These are phyloP conservation scores for Scopus umbretta DNA, from an alignment of 2,113 vertebrate species.

Conservation along the genomic window DNA sequence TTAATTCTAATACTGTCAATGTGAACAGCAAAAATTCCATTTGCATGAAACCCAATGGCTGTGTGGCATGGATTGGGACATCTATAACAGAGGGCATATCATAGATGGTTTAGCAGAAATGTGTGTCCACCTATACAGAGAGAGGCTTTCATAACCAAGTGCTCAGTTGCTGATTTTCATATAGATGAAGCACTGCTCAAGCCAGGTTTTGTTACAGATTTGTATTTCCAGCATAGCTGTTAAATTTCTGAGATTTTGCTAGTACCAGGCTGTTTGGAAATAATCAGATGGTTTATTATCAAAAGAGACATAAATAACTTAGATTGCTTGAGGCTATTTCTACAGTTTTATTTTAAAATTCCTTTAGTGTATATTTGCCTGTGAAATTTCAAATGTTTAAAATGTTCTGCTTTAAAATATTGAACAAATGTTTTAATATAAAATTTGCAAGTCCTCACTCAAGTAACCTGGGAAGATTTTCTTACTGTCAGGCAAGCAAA, in stretches of 20 bases:
- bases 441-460: neutral
- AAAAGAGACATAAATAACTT: neutral
- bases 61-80: neutral
- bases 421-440: neutral
- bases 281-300: neutral
- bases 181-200: neutral
- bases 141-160: neutral
- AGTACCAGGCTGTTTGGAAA: neutral
- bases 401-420: neutral
- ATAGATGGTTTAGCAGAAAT: neutral
- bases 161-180: neutral
- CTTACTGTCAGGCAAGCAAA: conserved; percentile 12
- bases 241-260: neutral
- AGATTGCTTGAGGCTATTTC: neutral
- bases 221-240: neutral
- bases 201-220: neutral
- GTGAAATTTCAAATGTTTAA: neutral
- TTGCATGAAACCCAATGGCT: neutral
- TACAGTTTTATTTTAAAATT: neutral
- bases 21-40: neutral
- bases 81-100: rapidly evolving
- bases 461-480: conserved; percentile 5
- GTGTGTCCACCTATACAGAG: no score
- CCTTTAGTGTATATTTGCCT: neutral
- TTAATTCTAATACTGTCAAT: neutral